These are phyloP conservation scores for Silurus lanzhouensis DNA, from an alignment of 2,797 vertebrate species.

Conservation along the genomic window DNA sequence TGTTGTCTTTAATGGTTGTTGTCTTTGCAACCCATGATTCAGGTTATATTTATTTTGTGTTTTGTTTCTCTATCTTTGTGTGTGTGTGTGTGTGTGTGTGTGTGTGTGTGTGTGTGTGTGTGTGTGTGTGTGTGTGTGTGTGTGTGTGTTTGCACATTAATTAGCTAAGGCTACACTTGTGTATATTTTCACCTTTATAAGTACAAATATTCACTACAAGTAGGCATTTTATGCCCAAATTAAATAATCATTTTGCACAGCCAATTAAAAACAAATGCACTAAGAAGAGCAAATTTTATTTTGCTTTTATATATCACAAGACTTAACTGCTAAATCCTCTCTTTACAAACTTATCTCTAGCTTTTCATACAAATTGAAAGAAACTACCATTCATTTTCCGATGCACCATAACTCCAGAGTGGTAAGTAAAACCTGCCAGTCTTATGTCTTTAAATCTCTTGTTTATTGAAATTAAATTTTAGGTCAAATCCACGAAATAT, in stretches of 20 bases:
- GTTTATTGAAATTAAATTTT: neutral
- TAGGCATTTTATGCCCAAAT: neutral
- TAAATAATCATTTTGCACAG: neutral
- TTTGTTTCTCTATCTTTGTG: no score
- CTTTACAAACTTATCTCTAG: neutral
- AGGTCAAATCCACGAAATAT: neutral
- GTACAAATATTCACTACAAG: neutral
- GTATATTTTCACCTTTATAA: no score
- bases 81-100: no score
- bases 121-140: no score
- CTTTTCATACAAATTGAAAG: neutral
- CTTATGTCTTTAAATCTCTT: neutral
- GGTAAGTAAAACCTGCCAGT: neutral
- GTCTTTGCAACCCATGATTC: no score
- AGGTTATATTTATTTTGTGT: no score
- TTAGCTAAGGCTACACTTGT: no score
- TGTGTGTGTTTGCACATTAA: no score
- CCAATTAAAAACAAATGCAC: neutral
- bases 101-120: no score
- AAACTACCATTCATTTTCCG: neutral
- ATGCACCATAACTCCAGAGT: neutral
- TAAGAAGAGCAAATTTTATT: neutral
- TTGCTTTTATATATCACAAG: neutral
- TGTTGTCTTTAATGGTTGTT: no score
- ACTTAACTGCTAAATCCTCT: neutral